A percentile compares a stretch with the other conserved stretches of the same genome.
phyloP scores from a whole-genome alignment of 2,113 vertebrate species.

The Lepus timidus region DNA sequence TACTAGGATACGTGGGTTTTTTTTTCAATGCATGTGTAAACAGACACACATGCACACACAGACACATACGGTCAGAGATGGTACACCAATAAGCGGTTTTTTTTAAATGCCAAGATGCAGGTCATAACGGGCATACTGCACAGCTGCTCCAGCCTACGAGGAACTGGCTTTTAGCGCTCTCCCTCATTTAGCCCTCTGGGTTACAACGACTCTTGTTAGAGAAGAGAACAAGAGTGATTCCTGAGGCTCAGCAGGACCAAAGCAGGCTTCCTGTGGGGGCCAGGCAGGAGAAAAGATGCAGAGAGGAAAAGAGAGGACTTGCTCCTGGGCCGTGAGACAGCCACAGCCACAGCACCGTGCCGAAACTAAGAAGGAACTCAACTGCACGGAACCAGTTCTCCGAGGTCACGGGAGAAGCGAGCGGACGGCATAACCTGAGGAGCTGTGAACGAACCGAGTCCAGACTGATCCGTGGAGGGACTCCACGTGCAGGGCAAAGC shows the following conservation, averaged over 20 bases:
- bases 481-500: neutral
- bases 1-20: neutral
- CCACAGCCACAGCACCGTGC: neutral
- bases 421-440: neutral
- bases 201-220: neutral
- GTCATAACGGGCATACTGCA: neutral
- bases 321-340: neutral
- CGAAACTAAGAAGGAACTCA: neutral
- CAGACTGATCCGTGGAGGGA: neutral
- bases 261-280: neutral
- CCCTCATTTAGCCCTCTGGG: neutral
- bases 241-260: neutral
- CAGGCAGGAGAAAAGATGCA: neutral
- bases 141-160: neutral
- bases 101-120: neutral
- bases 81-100: neutral
- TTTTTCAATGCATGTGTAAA: neutral
- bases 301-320: neutral
- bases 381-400: neutral
- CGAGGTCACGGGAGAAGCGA: constrained; percentile 5
- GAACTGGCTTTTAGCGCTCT: neutral
- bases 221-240: neutral
- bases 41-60: neutral
- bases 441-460: neutral
- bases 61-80: neutral